Evolutionary conservation across 2,888 invertebrate genomes (phyloP).

Genomic region (Lasioglossum zephyrum): DNA sequence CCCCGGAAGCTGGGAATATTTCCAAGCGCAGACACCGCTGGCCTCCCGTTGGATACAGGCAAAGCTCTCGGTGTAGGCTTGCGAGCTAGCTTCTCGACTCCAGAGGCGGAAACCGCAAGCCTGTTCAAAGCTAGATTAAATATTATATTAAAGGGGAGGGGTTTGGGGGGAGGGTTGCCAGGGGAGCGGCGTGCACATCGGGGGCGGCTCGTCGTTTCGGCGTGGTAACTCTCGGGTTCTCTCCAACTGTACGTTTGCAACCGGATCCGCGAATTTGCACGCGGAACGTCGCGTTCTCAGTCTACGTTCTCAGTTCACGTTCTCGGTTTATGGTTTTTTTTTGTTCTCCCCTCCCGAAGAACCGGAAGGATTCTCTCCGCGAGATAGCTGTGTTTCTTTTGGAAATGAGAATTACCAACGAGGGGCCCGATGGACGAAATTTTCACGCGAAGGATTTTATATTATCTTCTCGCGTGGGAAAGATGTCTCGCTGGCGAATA

Average conservation of each 20-base stretch:
- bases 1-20: conserved; percentile 66
- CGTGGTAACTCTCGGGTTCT: conserved; percentile 42
- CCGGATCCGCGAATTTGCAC: conserved; percentile 59
- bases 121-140: conserved; percentile 85
- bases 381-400: neutral
- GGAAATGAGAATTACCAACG: neutral
- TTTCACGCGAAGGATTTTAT: neutral
- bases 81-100: conserved; percentile 77
- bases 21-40: conserved; percentile 63
- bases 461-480: conserved; percentile 15
- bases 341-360: neutral
- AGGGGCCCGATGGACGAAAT: neutral
- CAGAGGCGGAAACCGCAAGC: conserved; percentile 84
- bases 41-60: conserved; percentile 60
- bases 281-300: conserved; percentile 38
- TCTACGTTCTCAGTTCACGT: neutral
- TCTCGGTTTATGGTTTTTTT: neutral
- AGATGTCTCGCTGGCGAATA: conserved; percentile 35
- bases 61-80: conserved; percentile 73
- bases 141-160: conserved; percentile 83
- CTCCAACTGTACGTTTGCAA: conserved; percentile 46
- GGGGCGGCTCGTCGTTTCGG: conserved; percentile 67
- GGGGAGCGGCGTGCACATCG: conserved; percentile 77
- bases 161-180: conserved; percentile 74
- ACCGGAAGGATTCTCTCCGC: neutral